Evolutionary conservation across 2,888 invertebrate genomes (phyloP), one percentile per base, ranked within the genome.

Genomic region (Eurytoma adleriae): DNA sequence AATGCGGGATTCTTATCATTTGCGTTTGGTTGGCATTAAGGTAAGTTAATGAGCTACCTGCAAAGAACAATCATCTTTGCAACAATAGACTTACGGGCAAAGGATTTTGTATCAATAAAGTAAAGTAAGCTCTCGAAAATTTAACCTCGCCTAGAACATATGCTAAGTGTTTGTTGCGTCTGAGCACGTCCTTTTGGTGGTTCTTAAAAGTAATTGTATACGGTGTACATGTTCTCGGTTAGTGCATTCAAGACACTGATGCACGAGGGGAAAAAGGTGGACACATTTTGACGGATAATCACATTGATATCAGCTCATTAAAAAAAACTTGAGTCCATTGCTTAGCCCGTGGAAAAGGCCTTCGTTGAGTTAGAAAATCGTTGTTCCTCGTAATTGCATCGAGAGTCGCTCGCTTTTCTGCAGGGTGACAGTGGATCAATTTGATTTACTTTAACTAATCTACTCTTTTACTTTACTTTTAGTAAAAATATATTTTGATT

Each of bases 381-480:
- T 50, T 54, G 48, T 18, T 66, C 12, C 13, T 30, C 18, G 16
- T 74, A 79, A 75, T 71, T 79, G 69, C 74, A 74, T n/a, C 56
- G 2, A 62, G 40, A 72, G 27, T 67, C 67, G 48, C 56, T 78
- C 18, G 10, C 57, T 16, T 52, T 27, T 52, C n/a, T 16, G 52
- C 30, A 16, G 52, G 56, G 67, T 68, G 71, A 68, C 80, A 40
- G 66, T n/a, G 24, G 76, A 71, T 67, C 72, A 68, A 68, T 10
- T 40, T 40, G 1, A 10, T 40, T 40, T 10, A 40, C 40, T 40
- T 40, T 7, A 18, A 56, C 56, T 56, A 18, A 18, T 56, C 56
- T 56, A 56, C 56, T 56, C 18, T 12, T 56, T 40, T 40, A 40
- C 40, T 40, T 40, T 40, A 40, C 10, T 40, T 40, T 7, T 40